A percentile compares a stretch with the other conserved stretches of the same genome.
Conservation (phyloP, 2,797 vertebrate species). For the Philypnodon macrostomus region DNA sequence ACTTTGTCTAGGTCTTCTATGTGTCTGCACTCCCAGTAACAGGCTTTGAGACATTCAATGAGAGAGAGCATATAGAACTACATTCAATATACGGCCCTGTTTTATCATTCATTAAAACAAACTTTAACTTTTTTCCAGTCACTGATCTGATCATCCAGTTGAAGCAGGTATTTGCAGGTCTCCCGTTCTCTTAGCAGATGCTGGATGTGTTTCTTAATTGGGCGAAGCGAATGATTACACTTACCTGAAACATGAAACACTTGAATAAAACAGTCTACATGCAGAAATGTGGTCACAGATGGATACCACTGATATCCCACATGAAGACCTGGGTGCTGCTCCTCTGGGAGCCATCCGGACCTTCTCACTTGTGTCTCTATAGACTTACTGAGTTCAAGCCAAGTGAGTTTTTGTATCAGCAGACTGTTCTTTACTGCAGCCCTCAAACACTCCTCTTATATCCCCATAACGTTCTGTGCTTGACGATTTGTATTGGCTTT, state of each 20-base stretch:
- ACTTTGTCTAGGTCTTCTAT: background rate
- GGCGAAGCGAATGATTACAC: constrained; percentile 73
- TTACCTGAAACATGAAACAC: constrained; percentile 70
- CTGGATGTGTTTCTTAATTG: constrained; percentile 77
- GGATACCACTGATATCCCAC: constrained; percentile 57
- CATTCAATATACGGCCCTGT: background rate
- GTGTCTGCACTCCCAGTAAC: background rate
- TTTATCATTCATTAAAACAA: constrained; percentile 11
- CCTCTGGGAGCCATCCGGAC: constrained; percentile 59
- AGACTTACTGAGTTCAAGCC: constrained; percentile 36
- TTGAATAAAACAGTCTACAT: constrained; percentile 59
- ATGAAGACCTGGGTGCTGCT: constrained; percentile 43
- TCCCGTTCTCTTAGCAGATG: constrained; percentile 72
- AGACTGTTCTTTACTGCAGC: constrained; percentile 27
- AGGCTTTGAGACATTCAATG: background rate
- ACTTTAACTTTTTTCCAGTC: constrained; percentile 15
- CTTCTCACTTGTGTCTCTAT: constrained; percentile 55
- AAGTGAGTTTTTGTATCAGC: constrained; percentile 44
- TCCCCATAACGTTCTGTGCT: constrained; percentile 36
- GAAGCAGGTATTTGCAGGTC: constrained; percentile 55
- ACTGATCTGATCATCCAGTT: constrained; percentile 54
- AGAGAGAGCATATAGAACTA: background rate
- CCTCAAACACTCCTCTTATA: constrained; percentile 31
- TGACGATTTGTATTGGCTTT: constrained; percentile 53
- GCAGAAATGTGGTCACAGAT: constrained; percentile 63